These are phyloP conservation scores for Lucifuga dentata DNA, from an alignment of 2,113 vertebrate genomes.

Conservation along the genomic window DNA sequence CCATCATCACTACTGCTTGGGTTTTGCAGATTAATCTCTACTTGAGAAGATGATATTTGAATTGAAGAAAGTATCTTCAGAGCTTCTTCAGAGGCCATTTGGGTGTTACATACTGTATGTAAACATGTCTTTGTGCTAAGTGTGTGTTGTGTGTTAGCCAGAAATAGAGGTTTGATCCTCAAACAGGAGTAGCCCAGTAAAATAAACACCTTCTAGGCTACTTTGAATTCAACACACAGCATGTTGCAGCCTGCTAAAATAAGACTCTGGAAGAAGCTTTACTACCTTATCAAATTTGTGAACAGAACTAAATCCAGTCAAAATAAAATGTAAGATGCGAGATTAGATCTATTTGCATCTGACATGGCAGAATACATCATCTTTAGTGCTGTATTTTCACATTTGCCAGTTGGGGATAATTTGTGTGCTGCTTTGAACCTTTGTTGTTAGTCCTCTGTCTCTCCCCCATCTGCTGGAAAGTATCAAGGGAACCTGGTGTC, in stretches of 20 bases:
- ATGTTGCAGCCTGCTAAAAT: background rate
- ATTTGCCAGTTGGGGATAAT: background rate
- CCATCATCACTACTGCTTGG: conserved; percentile 26
- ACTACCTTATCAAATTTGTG: background rate
- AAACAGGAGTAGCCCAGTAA: background rate
- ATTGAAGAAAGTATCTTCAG: background rate
- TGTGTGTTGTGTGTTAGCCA: background rate
- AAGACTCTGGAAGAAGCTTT: no score
- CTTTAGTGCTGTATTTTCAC: background rate
- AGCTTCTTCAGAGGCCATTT: no score
- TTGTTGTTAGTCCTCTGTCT: background rate
- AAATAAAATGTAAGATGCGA: background rate
- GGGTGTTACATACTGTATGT: no score
- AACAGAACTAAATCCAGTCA: background rate
- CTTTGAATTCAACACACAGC: background rate
- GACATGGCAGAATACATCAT: background rate
- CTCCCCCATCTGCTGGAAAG: background rate
- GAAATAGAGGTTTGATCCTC: background rate
- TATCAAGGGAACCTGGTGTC: background rate
- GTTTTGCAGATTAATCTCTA: conserved; percentile 51
- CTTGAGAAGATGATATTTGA: conserved; percentile 35
- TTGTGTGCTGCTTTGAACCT: background rate
- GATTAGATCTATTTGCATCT: background rate
- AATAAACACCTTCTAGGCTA: background rate
- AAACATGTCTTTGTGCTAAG: background rate